These are phyloP conservation scores for Clarias platycephalus DNA, from an alignment of 2,797 vertebrate genomes.

Conservation along the genomic window DNA sequence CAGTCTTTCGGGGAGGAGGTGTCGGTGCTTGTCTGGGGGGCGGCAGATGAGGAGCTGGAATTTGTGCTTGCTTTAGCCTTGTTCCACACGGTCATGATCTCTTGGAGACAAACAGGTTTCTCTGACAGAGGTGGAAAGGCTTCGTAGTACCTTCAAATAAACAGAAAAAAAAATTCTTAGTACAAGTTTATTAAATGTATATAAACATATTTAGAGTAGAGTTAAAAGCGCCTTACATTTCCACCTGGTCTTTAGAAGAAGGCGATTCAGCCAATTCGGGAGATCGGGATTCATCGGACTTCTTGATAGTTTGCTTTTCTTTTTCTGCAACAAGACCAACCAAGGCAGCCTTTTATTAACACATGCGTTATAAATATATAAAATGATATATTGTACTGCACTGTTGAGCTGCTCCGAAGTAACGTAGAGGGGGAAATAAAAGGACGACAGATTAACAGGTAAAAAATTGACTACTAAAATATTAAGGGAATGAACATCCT, in stretches of 20 bases:
- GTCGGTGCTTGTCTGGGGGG: conserved; percentile 94
- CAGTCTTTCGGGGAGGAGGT: conserved; percentile 97
- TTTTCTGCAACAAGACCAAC: conserved; percentile 65
- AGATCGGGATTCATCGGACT: conserved; percentile 89
- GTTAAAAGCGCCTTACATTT: conserved; percentile 83
- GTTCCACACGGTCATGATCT: conserved; percentile 99
- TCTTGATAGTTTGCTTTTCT: conserved; percentile 93
- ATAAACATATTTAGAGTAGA: neutral
- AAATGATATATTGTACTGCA: neutral
- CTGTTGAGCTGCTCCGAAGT: neutral
- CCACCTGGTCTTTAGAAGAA: conserved; percentile 97
- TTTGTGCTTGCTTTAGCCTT: conserved; percentile 90
- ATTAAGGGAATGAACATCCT: neutral
- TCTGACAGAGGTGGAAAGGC: conserved; percentile 98
- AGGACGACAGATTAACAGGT: neutral
- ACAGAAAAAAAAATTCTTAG: conserved; percentile 8
- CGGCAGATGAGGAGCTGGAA: conserved; percentile 94
- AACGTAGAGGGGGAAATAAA: neutral
- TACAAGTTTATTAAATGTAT: neutral
- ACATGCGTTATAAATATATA: neutral
- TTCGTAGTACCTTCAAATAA: conserved; percentile 91
- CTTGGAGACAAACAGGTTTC: conserved; percentile 97
- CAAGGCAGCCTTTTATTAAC: neutral
- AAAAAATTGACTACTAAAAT: no score
- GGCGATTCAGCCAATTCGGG: conserved; percentile 89